phyloP scores from a whole-genome alignment of 2,113 vertebrate species.

The Progne subis region DNA sequence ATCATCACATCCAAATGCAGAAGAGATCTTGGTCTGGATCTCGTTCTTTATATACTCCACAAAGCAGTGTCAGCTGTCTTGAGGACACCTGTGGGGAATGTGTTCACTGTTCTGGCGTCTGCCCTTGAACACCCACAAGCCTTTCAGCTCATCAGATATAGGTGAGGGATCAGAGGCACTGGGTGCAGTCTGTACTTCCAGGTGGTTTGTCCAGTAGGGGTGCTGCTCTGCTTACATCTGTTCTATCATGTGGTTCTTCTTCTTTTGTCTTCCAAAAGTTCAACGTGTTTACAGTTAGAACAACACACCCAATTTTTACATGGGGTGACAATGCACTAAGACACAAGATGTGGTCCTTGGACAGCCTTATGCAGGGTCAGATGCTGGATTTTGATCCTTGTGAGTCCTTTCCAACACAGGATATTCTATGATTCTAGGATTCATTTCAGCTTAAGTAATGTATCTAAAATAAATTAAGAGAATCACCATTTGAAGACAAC shows the following conservation, averaged over 20 bases:
- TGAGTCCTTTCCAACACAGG: background rate
- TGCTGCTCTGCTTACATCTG: background rate
- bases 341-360: background rate
- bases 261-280: background rate
- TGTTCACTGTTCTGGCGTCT: background rate
- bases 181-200: background rate
- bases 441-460: rapidly evolving
- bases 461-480: background rate
- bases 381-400: background rate
- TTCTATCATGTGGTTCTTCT: rapidly evolving
- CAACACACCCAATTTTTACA: background rate
- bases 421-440: background rate
- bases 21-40: background rate
- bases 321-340: background rate
- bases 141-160: background rate
- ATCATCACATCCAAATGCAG: background rate
- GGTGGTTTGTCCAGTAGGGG: background rate
- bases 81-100: rapidly evolving
- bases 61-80: background rate
- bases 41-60: background rate
- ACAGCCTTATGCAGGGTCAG: background rate
- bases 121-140: background rate
- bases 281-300: background rate
- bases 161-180: background rate
- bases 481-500: background rate